Evolutionary conservation across 2,888 invertebrate genomes (phyloP).

Genomic region (Lepidonotus clava): DNA sequence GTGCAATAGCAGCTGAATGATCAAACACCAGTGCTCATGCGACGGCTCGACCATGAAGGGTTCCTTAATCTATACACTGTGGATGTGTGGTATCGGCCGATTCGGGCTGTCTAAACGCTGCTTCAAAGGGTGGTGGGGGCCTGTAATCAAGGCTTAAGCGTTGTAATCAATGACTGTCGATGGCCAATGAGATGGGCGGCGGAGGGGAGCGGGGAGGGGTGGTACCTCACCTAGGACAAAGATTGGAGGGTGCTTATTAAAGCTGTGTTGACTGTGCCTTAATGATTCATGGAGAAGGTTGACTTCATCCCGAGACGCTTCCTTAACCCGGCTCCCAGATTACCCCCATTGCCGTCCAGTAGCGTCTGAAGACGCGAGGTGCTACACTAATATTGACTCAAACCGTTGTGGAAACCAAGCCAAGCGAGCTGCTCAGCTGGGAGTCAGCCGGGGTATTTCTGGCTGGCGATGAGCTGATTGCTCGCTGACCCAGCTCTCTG

Average conservation of each 20-base stretch:
- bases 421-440: too few species aligned
- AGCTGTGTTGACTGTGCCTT: slow-evolving; percentile 11
- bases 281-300: not conserved
- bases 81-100: not conserved
- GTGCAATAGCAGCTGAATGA: not conserved
- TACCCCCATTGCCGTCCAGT: too few species aligned
- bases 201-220: not conserved
- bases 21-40: not conserved
- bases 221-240: too few species aligned
- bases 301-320: too few species aligned
- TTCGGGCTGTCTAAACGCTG: not conserved
- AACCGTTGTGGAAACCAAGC: slow-evolving; percentile 10
- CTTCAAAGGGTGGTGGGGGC: not conserved
- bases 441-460: too few species aligned
- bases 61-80: not conserved
- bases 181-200: not conserved
- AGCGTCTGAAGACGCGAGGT: too few species aligned
- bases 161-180: slow-evolving; percentile 38
- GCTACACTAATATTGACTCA: slow-evolving; percentile 13
- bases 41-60: not conserved
- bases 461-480: slow-evolving; percentile 26
- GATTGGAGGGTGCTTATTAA: slow-evolving; percentile 6
- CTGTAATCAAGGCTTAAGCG: slow-evolving; percentile 18
- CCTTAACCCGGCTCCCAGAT: too few species aligned
- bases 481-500: not conserved